Evolutionary conservation across 2,888 invertebrate species (phyloP).

Genomic region (Phaonia tiefii): DNA sequence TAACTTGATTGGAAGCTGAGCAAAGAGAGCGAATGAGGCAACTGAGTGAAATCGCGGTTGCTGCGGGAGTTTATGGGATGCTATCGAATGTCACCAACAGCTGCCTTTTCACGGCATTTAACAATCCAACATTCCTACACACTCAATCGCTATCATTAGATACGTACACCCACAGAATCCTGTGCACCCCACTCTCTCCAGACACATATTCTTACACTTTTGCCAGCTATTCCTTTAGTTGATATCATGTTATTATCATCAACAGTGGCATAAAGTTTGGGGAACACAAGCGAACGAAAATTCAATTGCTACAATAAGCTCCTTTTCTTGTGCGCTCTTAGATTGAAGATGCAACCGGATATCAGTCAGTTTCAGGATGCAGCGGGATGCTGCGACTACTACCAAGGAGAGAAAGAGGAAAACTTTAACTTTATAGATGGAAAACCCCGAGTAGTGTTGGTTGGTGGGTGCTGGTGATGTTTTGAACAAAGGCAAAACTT

Average conservation of each 20-base stretch:
- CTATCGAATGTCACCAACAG: conserved; percentile 49
- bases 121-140: conserved; percentile 14
- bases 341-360: conserved; percentile 62
- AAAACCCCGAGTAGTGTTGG: too few relatives aligned
- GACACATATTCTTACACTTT: neutral
- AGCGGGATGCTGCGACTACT: neutral
- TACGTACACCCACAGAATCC: neutral
- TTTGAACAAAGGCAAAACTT: neutral
- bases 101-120: conserved; percentile 59
- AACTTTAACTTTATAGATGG: conserved; percentile 45
- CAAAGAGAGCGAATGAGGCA: conserved; percentile 17
- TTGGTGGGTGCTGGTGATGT: neutral
- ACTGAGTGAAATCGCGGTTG: conserved; percentile 16
- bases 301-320: conserved; percentile 64
- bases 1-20: conserved; percentile 25
- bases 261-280: conserved; percentile 17
- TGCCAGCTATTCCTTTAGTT: conserved; percentile 33
- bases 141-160: too few relatives aligned
- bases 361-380: conserved; percentile 52
- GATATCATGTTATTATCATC: conserved; percentile 47
- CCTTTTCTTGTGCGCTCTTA: conserved; percentile 46
- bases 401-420: conserved; percentile 9
- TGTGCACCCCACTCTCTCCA: neutral
- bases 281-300: conserved; percentile 37
- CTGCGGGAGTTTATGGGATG: conserved; percentile 30